Evolutionary conservation across 1,140 invertebrate species (phyloP).

Genomic region (Chymomyza costata): DNA sequence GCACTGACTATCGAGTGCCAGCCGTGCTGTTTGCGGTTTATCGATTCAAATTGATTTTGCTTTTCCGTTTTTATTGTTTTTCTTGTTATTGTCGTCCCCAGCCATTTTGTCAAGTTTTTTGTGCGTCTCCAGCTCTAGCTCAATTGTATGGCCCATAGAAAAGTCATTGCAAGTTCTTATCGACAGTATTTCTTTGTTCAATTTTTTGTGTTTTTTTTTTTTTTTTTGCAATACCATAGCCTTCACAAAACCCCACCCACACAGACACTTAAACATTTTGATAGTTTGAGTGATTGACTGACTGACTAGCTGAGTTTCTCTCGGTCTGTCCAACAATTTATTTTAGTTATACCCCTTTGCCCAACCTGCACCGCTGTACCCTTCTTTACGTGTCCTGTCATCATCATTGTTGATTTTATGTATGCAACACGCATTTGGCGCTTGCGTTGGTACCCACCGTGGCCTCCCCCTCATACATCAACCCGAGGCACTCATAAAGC

Average conservation of each 20-base stretch:
- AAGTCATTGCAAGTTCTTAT: slow-evolving; percentile 27
- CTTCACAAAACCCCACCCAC: too few species aligned
- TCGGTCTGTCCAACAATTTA: slow-evolving; percentile 1
- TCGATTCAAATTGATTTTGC: slow-evolving; percentile 64
- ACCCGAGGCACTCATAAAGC: too few species aligned
- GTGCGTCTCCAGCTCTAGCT: too few species aligned
- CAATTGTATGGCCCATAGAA: slow-evolving; percentile 25
- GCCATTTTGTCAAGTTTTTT: slow-evolving; percentile 18
- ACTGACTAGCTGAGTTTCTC: neutral
- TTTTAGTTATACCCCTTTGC: slow-evolving; percentile 10
- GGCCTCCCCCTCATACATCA: neutral
- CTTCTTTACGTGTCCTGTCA: too few species aligned
- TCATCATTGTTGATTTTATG: slow-evolving; percentile 44
- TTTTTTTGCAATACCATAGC: too few species aligned
- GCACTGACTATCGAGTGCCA: neutral
- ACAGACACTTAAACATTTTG: too few species aligned
- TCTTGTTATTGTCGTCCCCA: slow-evolving; percentile 11
- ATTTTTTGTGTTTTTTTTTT: slow-evolving; percentile 6
- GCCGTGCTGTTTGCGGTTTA: slow-evolving; percentile 55
- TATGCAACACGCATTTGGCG: slow-evolving; percentile 43
- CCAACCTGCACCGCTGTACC: too few species aligned
- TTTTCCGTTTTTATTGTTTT: slow-evolving; percentile 36
- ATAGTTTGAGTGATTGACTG: too few species aligned
- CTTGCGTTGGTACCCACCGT: slow-evolving; percentile 23
- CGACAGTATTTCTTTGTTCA: slow-evolving; percentile 28